Conservation (phyloP, 2,888 invertebrate species). For the Nycteola revayana region DNA sequence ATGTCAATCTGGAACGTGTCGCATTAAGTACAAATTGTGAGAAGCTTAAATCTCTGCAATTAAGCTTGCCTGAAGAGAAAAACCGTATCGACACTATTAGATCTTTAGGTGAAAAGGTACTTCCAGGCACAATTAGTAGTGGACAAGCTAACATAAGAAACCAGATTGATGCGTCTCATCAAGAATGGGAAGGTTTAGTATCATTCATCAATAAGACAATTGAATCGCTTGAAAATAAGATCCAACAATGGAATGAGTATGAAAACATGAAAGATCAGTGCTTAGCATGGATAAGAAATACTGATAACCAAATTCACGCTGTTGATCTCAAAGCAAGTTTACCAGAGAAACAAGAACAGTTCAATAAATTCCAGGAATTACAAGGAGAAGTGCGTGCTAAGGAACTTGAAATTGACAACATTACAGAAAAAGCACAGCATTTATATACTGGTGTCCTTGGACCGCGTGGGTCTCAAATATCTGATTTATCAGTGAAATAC, state of each 20-base stretch:
- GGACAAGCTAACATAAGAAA: slow-evolving; percentile 93
- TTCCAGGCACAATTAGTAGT: slow-evolving; percentile 91
- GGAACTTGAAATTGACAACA: slow-evolving; percentile 95
- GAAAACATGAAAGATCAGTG: slow-evolving; percentile 93
- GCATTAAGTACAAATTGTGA: slow-evolving; percentile 93
- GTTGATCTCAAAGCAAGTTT: slow-evolving; percentile 92
- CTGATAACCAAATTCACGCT: slow-evolving; percentile 93
- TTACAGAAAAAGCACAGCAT: slow-evolving; percentile 94
- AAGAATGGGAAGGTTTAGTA: slow-evolving; percentile 93
- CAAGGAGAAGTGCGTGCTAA: slow-evolving; percentile 95
- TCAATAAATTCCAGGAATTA: slow-evolving; percentile 88
- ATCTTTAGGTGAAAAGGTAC: slow-evolving; percentile 92
- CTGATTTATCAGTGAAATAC: slow-evolving; percentile 95
- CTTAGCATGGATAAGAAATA: slow-evolving; percentile 92
- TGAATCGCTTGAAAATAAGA: slow-evolving; percentile 89
- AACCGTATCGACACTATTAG: slow-evolving; percentile 91
- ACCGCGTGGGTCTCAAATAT: slow-evolving; percentile 90
- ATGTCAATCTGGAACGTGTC: slow-evolving; percentile 91
- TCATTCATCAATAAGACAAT: slow-evolving; percentile 90
- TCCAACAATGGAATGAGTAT: slow-evolving; percentile 96
- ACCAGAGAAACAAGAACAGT: slow-evolving; percentile 91
- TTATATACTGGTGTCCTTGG: slow-evolving; percentile 88
- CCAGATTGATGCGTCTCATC: slow-evolving; percentile 93
- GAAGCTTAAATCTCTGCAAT: slow-evolving; percentile 89
- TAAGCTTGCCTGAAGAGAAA: slow-evolving; percentile 92